Percentiles rank a stretch among this genome's conserved stretches.
These are phyloP conservation scores for Halisarca cf. caerulea DNA, from an alignment of 37 sponge, comb jelly and placozoan genomes.

Conservation along the genomic window DNA sequence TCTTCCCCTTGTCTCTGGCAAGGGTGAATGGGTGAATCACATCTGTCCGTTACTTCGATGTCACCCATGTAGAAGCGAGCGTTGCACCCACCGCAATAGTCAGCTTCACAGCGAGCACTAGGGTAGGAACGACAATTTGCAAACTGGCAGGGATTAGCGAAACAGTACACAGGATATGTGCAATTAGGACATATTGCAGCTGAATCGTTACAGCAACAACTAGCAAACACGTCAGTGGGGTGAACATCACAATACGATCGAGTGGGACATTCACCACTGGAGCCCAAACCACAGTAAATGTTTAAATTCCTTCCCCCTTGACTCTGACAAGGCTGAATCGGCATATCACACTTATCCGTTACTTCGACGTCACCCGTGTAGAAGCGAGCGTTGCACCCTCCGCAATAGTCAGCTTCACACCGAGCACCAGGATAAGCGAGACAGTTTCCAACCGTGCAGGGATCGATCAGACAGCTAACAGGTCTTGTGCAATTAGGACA, in stretches of 20 bases:
- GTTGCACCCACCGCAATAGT: constrained; percentile 21
- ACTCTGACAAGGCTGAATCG: background rate
- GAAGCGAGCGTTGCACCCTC: constrained; percentile 4
- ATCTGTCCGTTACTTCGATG: background rate
- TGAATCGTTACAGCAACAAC: constrained; percentile 16
- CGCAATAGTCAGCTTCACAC: background rate
- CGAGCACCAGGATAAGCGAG: background rate
- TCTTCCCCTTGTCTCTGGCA: constrained; percentile 2
- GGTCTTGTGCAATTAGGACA: too few relatives aligned
- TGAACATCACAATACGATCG: constrained; percentile 11
- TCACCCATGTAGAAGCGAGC: constrained; percentile 16
- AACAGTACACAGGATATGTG: constrained; percentile 14
- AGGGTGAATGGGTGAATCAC: background rate
- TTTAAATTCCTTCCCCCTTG: background rate
- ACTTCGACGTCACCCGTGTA: background rate
- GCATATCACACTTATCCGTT: background rate
- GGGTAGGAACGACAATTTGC: background rate
- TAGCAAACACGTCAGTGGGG: background rate
- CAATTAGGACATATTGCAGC: constrained; percentile 1
- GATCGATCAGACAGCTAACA: background rate
- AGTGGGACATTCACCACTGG: background rate
- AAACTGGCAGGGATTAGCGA: background rate
- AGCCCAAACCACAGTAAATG: constrained; percentile 6
- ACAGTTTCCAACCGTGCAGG: background rate
- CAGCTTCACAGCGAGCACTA: background rate